A percentile compares a stretch with the other conserved stretches of the same genome.
Evolutionary conservation across 1,140 invertebrate species (phyloP).

Genomic region (Teleogryllus occipitalis): DNA sequence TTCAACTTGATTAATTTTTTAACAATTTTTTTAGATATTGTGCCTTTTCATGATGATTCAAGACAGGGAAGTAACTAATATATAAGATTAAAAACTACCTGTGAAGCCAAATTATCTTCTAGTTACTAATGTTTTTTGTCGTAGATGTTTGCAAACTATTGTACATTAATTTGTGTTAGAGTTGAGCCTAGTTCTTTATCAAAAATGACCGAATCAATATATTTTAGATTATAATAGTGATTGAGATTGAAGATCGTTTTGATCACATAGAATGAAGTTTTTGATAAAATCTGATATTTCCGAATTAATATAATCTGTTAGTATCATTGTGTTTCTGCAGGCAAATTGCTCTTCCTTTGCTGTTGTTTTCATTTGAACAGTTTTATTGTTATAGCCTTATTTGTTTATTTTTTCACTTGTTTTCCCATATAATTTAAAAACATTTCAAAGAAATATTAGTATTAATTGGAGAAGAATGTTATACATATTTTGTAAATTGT

Average conservation of each 20-base stretch:
- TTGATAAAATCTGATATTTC: slow-evolving; percentile 15
- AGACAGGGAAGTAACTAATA: slow-evolving; percentile 16
- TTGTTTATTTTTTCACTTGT: not conserved
- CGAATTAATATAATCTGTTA: slow-evolving; percentile 10
- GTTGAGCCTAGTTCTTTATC: slow-evolving; percentile 15
- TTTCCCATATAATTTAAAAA: not conserved
- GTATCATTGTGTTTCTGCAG: not conserved
- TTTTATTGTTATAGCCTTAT: not conserved
- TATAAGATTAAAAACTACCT: slow-evolving; percentile 16
- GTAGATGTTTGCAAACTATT: slow-evolving; percentile 15
- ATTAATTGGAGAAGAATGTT: not conserved
- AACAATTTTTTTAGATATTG: slow-evolving; percentile 19
- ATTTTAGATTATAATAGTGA: slow-evolving; percentile 8
- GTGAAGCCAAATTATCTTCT: slow-evolving; percentile 20
- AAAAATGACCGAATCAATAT: slow-evolving; percentile 6
- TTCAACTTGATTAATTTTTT: slow-evolving; percentile 11
- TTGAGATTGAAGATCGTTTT: slow-evolving; percentile 1
- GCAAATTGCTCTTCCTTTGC: not conserved
- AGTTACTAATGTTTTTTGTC: slow-evolving; percentile 19
- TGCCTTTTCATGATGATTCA: slow-evolving; percentile 21
- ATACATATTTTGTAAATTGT: not conserved
- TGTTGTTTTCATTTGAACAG: not conserved
- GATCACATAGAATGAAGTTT: slow-evolving; percentile 9
- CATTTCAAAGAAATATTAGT: not conserved
- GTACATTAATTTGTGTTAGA: slow-evolving; percentile 12